These are phyloP conservation scores for Beris chalybata DNA, from an alignment of 2,888 invertebrate species.

Conservation along the genomic window DNA sequence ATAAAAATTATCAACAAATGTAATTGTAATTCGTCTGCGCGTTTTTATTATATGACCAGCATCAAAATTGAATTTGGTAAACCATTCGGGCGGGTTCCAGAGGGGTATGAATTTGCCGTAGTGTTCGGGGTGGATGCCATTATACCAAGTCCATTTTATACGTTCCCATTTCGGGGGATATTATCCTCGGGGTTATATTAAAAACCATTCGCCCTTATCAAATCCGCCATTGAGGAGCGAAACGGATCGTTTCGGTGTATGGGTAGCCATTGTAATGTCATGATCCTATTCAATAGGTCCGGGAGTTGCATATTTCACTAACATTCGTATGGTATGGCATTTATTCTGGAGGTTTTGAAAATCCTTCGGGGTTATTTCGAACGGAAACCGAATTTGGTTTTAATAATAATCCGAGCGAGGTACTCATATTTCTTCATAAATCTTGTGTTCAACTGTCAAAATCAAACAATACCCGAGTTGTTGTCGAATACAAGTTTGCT, in stretches of 20 bases:
- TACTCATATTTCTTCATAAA: conserved; percentile 31
- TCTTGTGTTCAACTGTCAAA: conserved; percentile 28
- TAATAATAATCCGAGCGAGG: conserved; percentile 3
- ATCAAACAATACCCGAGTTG: conserved; percentile 22
- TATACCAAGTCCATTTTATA: conserved; percentile 17
- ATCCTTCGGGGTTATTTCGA: conserved; percentile 8
- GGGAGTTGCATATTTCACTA: conserved; percentile 15
- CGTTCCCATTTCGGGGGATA: conserved; percentile 21
- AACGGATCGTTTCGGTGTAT: conserved; percentile 6
- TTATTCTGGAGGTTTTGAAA: neutral
- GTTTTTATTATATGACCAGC: conserved; percentile 22
- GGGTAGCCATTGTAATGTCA: neutral
- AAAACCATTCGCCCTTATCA: conserved; percentile 30
- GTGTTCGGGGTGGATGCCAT: neutral
- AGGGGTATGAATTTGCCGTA: too few species aligned
- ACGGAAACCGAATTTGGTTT: conserved; percentile 23
- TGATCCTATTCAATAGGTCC: neutral
- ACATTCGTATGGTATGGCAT: neutral
- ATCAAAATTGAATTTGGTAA: conserved; percentile 31
- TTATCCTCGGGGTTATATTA: conserved; percentile 8
- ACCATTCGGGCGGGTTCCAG: conserved; percentile 6
- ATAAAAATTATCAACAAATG: conserved; percentile 33
- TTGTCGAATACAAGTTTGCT: neutral
- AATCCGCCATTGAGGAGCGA: conserved; percentile 7
- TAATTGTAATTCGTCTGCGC: conserved; percentile 31